Evolutionary conservation across 2,888 invertebrate genomes (phyloP), one percentile per base, ranked within the genome.

Genomic region (Lumbricus terrestris): DNA sequence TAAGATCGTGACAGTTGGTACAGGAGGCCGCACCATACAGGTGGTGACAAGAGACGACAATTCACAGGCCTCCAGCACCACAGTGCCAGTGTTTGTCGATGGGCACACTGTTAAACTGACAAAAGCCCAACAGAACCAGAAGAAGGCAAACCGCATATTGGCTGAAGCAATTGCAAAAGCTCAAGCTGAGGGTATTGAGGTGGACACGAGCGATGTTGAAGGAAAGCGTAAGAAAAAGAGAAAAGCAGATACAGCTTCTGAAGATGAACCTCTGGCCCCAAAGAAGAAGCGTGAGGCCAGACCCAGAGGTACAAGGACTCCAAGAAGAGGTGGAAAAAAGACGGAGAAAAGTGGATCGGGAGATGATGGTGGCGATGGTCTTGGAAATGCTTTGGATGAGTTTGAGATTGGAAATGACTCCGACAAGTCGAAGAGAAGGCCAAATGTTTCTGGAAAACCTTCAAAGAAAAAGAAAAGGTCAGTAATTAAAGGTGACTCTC

Each of bases 121-220:
- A 8, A 88, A 40, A 88, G 88, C 54, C 6, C 54, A 42, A 54
- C 54, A 47, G 33, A 89, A 89, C 37, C 89, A 89, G 40, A 88
- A 88, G 69, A 91, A 91, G 85, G 90, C 91, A 20, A 91, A 90
- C 82, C 90, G 82, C 85, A 91, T 91, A 90, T 85, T 91, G 35
- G 91, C 90, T 42, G 90, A 91, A 89, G 91, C 91, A 35, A 90
- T 91, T n/a, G 91, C 91, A 47, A 91, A 91, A 82, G 91, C 91
- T n/a, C 91, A 91, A 2, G 91, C 91, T 88, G 90, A 89, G 34
- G 91, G 91, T 6, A 89, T 89, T 82, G 91, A 90, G 40, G 40
- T 90, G 18, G 91, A 91, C 35, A 54, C 88, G 20, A 34, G 42
- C 15, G 91, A 89, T 33, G 54, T 90, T 35, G 91, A 90, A 88